Evolutionary conservation across 1,140 invertebrate species (phyloP), one percentile per base, ranked within the genome.

Genomic region (Campoletis sonorensis): DNA sequence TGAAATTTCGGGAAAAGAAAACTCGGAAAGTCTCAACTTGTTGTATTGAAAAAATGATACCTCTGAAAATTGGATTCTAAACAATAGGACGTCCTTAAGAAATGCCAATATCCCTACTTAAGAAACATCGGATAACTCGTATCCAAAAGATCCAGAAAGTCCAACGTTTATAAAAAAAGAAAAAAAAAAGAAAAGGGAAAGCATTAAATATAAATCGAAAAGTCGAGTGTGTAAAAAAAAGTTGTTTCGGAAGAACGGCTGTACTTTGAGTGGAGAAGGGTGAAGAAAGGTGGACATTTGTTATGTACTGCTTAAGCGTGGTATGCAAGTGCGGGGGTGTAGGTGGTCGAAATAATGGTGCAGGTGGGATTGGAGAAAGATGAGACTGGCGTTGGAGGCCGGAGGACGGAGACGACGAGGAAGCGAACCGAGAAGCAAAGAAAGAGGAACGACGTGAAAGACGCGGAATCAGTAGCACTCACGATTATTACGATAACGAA

Each of bases 301-400:
- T 84, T 83, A 88, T 89, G 88, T 89, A 89, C 85, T 88, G 86
- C 84, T 82, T 89, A 51, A 89, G 87, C 79, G 85, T 87, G 82
- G 85, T 84, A 84, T 87, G 87, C 76, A 89, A 85, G 79, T 88
- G 87, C 85, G 85, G 87, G 75, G 85, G 85, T 80, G 76, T 78
- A 15, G 85, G 78, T 81, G 85, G 80, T 68, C 81, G 82, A 80
- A 84, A 85, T 79, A 85, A 89, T 87, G 76, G 76, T 78, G 76
- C 76, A 78, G 40, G 33, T 67, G 87, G 81, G 77, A 84, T 82
- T 64, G 86, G 86, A 82, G 87, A 87, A 85, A 89, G 89, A 88
- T 90, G 87, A 88, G 88, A 89, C 85, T 88, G 85, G 87, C 85
- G 81, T 58, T 83, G 85, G 82, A 84, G 83, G 72, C 79, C 82